Conservation (phyloP, 1,140 invertebrate genomes). For the Polyergus mexicanus region DNA sequence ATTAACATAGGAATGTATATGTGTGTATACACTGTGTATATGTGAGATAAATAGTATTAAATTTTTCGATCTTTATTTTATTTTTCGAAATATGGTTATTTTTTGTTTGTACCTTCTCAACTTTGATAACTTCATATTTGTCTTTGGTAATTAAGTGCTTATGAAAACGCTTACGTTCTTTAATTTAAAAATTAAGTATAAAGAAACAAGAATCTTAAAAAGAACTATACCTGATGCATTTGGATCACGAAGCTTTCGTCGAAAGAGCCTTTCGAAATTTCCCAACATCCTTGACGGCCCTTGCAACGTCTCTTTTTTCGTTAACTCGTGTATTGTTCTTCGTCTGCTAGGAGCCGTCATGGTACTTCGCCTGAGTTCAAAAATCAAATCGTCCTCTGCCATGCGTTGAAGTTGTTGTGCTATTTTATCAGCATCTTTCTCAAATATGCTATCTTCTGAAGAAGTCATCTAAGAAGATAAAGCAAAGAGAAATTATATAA, state of each 20-base stretch:
- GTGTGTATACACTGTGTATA: neutral
- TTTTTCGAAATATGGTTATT: too few species aligned
- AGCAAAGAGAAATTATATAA: neutral
- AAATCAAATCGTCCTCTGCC: slow-evolving; percentile 79
- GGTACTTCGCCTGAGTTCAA: slow-evolving; percentile 66
- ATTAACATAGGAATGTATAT: neutral
- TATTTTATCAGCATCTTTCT: slow-evolving; percentile 88
- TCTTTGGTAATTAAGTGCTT: neutral
- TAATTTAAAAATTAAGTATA: too few species aligned
- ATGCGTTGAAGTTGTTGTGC: slow-evolving; percentile 88
- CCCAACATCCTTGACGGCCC: slow-evolving; percentile 62
- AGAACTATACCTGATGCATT: slow-evolving; percentile 71
- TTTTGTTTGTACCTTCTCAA: neutral
- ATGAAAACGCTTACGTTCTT: too few species aligned
- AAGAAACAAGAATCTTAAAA: neutral
- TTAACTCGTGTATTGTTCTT: slow-evolving; percentile 77
- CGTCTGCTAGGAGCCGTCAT: slow-evolving; percentile 71
- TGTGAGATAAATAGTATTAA: neutral
- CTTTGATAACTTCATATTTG: neutral
- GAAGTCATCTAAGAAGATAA: slow-evolving; percentile 63
- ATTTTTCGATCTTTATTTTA: too few species aligned
- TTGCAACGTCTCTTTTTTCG: slow-evolving; percentile 65
- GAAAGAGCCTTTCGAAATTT: slow-evolving; percentile 80
- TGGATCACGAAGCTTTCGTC: slow-evolving; percentile 74
- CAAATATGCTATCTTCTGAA: slow-evolving; percentile 86